Evolutionary conservation across 35 echinoderm and acorn worm species (phyloP), one percentile per base, ranked within the genome.

Genomic region (Stichopus chloronotus): DNA sequence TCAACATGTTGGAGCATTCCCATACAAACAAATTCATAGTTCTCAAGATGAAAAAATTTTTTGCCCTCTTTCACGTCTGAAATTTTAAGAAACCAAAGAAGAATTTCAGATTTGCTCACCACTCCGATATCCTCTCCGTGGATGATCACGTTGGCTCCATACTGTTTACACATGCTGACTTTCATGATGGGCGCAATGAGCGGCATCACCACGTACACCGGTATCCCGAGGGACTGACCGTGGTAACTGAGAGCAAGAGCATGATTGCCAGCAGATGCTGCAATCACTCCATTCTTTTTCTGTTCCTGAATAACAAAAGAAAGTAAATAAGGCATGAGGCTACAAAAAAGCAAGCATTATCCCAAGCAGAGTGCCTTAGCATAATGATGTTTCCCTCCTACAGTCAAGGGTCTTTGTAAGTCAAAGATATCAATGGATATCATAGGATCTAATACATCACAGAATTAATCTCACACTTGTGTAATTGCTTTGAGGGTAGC

Each of bases 121-220:
- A 96, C 97, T 74, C 93, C 95, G 4, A 99, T 56, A 82, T 99
- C 97, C 8, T 92, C 95, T 30, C 97, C 97, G 63, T 95, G 79
- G 19, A 99, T 93, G 52, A 99, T 88, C 19, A 99, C 92, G 24
- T 94, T 95, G 21, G 97, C 97, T 13, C 95, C 95, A 52, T 94
- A 87, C 65, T 96, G 95, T 83, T 91, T 96, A 76, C 97, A 99
- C 30, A 94, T 79, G 63, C 90, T 94, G 88, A 99, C 92, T 61
- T 99, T 99, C 97, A 99, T 99, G 63, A 99, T 99, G 5, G 97
- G 97, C 19, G 97, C 97, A 78, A 99, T 95, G 14, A 94, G 96
- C 2, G 97, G 97, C 97, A 99, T 99, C 79, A 99, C 97, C 57
- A 99, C 97, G 65, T 24, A 94, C 1, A 96, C 88, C 0, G 95